Percentiles rank a stretch among this genome's conserved stretches.
These are phyloP conservation scores for Corticium candelabrum DNA, from an alignment of 37 sponge, comb jelly and placozoan genomes.

Conservation along the genomic window DNA sequence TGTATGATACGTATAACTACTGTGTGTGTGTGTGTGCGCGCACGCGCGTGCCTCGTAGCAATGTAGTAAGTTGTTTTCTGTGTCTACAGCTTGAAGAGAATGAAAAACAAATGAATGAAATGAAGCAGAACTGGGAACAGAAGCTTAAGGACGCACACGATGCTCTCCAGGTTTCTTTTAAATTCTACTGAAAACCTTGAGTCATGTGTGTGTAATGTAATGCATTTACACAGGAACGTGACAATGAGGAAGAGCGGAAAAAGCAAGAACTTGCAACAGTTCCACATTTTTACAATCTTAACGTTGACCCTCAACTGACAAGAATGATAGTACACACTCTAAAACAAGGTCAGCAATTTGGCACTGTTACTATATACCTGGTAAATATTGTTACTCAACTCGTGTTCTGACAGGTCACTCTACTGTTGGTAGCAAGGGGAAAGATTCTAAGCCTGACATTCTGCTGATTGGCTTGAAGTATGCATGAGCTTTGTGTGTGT, in stretches of 20 bases:
- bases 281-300: slow-evolving; percentile 67
- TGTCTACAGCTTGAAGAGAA: too few species aligned
- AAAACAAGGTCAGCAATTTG: neutral
- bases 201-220: too few species aligned
- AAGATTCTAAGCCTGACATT: slow-evolving; percentile 34
- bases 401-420: slow-evolving; percentile 15
- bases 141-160: slow-evolving; percentile 29
- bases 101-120: slow-evolving; percentile 41
- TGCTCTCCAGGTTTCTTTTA: too few species aligned
- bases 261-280: slow-evolving; percentile 21
- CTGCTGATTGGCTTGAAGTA: slow-evolving; percentile 42
- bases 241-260: slow-evolving; percentile 21
- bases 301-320: slow-evolving; percentile 67
- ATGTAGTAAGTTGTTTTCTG: too few species aligned
- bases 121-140: slow-evolving; percentile 39
- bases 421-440: slow-evolving; percentile 15
- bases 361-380: too few species aligned
- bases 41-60: too few species aligned
- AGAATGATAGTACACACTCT: slow-evolving; percentile 35
- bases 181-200: too few species aligned
- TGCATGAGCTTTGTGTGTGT: neutral
- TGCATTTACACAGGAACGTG: too few species aligned
- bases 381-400: neutral
- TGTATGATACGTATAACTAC: too few species aligned
- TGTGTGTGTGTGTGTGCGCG: too few species aligned